Base-by-base conservation (phyloP, 2,888 invertebrate species). In the Pollenia angustigena region DNA sequence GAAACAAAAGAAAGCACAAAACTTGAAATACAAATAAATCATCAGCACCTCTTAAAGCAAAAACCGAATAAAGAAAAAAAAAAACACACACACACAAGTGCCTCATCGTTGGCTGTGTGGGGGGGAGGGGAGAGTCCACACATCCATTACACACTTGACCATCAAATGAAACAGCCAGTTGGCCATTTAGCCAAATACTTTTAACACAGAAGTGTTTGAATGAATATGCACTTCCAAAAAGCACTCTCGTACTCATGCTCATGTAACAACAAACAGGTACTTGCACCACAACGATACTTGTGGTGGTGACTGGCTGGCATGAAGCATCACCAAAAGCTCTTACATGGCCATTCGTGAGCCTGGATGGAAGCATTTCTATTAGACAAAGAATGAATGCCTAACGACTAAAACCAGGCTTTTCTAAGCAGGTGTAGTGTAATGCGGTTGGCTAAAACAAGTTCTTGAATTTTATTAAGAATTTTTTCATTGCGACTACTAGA, bases 11-110 rank as follows among this genome's bases (percentile, higher is more conserved):
- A 32, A 71, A 50, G 50, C 48, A 40, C 23, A 42, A 74, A 74
- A 66, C 6, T 32, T 79, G 40, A 64, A 66, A 72, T 81, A 40
- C 52, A 64, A 23, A 74, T 56, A 74, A 66, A 82, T 69, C 46
- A 64, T 72, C 52, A 81, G 18, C 50, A 44, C 44, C 50, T 62
- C 23, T 40, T 48, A 42, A 78, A 68, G 48, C 48, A 50, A 60
- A 75, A 75, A 11, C 14, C n/a, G 7, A 6, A 18, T n/a, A 75
- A 11, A 46, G 50, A 7, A 56, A 11, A 14, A 60, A 12, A 60
- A 44, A 50, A 60, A 32, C 23, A 7, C 50, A 71, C 50, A 79
- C n/a, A 6, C 69, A 44, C 23, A 6, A 16, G n/a, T 56, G 23
- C 4, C 44, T 16, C 16, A 6, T 32, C 32, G 32, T 32, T 32